Evolutionary conservation across 1,140 invertebrate species (phyloP).

Genomic region (Cecropterus lyciades): DNA sequence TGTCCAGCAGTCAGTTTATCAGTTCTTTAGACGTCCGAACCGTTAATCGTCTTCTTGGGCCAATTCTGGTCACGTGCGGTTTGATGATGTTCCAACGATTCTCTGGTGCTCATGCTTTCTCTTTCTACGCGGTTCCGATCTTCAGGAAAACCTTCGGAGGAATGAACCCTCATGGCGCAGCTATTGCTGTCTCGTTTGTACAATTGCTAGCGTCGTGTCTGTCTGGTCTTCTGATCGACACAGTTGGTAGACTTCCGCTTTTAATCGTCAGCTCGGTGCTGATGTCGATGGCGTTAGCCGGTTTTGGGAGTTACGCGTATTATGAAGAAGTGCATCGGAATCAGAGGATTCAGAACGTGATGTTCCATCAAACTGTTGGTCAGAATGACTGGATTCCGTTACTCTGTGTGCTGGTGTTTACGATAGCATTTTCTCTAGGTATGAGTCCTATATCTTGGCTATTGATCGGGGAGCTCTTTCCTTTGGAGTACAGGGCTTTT

Average conservation of each 20-base stretch:
- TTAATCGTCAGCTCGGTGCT: slow-evolving; percentile 92
- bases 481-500: slow-evolving; percentile 92
- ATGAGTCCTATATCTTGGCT: slow-evolving; percentile 97
- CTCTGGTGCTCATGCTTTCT: slow-evolving; percentile 93
- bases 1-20: slow-evolving; percentile 71
- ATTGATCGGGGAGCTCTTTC: slow-evolving; percentile 95
- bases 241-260: slow-evolving; percentile 91
- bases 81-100: slow-evolving; percentile 95
- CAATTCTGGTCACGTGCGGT: slow-evolving; percentile 92
- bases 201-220: slow-evolving; percentile 92
- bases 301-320: slow-evolving; percentile 92
- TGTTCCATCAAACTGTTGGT: slow-evolving; percentile 79
- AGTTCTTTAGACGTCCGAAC: slow-evolving; percentile 74
- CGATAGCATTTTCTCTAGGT: slow-evolving; percentile 93
- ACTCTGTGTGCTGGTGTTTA: slow-evolving; percentile 92
- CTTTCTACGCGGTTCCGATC: slow-evolving; percentile 93
- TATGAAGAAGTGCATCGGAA: slow-evolving; percentile 87
- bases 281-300: slow-evolving; percentile 92
- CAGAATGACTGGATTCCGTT: slow-evolving; percentile 93
- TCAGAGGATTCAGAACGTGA: slow-evolving; percentile 79
- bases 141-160: slow-evolving; percentile 92
- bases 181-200: slow-evolving; percentile 92
- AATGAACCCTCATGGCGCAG: slow-evolving; percentile 93
- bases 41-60: slow-evolving; percentile 84
- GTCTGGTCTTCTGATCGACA: slow-evolving; percentile 92